These are phyloP conservation scores for Cryptops parisi DNA, from an alignment of 2,888 invertebrate species.

Conservation along the genomic window DNA sequence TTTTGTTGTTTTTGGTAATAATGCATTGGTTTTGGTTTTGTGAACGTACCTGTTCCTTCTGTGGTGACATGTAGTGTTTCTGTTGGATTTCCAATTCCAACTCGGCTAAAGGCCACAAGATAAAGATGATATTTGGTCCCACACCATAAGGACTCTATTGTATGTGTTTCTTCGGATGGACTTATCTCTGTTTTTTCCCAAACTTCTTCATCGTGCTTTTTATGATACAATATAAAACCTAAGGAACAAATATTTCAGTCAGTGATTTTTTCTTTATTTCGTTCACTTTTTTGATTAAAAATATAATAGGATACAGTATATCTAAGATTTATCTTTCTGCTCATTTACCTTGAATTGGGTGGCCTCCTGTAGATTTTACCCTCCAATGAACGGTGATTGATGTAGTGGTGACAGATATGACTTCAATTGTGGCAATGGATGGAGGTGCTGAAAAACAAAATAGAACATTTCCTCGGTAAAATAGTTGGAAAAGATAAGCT, in stretches of 20 bases:
- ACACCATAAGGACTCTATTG: constrained; percentile 6
- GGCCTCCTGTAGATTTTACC: constrained; percentile 12
- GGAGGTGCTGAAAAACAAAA: constrained; percentile 8
- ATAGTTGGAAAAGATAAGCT: too few species aligned
- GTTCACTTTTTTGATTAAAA: not conserved
- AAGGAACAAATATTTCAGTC: not conserved
- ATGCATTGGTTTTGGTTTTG: not conserved
- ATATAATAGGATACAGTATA: too few species aligned
- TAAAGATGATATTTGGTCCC: constrained; percentile 12
- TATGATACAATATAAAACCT: constrained; percentile 13
- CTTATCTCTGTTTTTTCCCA: constrained; percentile 13
- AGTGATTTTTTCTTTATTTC: not conserved
- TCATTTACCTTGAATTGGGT: constrained; percentile 11
- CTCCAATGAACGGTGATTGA: constrained; percentile 14
- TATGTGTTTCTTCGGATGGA: constrained; percentile 12
- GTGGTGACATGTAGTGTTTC: constrained; percentile 9
- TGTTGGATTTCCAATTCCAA: constrained; percentile 13
- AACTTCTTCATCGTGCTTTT: constrained; percentile 4
- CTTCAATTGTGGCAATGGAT: constrained; percentile 10
- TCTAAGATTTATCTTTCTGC: not conserved
- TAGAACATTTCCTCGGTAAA: too few species aligned
- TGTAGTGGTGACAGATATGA: constrained; percentile 9
- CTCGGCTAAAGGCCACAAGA: constrained; percentile 11
- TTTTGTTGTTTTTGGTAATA: too few species aligned
- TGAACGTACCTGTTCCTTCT: constrained; percentile 8